Percentiles rank a stretch among this genome's conserved stretches.
Conservation (phyloP, 1,140 invertebrate species). For the Lepidurus arcticus region DNA sequence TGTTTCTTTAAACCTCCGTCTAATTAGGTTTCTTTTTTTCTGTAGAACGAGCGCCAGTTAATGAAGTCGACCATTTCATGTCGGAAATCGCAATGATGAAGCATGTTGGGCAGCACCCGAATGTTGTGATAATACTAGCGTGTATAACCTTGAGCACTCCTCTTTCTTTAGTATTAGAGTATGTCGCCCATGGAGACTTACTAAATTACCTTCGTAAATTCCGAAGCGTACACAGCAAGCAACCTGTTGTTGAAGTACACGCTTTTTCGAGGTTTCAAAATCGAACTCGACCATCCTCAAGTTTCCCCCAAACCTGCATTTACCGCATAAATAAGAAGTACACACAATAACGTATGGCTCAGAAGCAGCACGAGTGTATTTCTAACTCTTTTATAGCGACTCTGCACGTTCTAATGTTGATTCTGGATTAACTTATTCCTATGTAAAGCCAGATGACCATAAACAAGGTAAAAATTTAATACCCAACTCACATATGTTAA, state of each 20-base stretch:
- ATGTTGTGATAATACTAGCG: constrained; percentile 70
- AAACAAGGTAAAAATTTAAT: no score
- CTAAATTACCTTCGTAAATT: constrained; percentile 53
- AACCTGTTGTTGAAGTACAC: no score
- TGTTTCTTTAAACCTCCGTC: constrained; percentile 25
- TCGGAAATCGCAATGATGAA: constrained; percentile 74
- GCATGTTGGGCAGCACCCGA: constrained; percentile 64
- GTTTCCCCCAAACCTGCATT: background rate
- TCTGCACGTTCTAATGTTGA: no score
- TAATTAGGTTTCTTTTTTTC: constrained; percentile 33
- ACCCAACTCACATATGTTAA: no score
- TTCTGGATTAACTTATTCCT: no score
- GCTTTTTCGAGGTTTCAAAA: background rate
- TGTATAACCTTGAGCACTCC: constrained; percentile 66
- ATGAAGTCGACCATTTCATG: constrained; percentile 60
- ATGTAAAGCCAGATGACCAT: no score
- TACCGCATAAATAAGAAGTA: background rate
- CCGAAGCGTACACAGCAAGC: constrained; percentile 11
- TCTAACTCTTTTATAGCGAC: no score
- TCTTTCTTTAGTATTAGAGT: constrained; percentile 70
- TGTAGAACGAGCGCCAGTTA: constrained; percentile 48
- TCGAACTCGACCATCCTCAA: background rate
- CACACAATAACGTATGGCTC: background rate
- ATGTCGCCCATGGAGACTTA: constrained; percentile 69
- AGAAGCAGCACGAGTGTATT: no score